Evolutionary conservation across 2,888 invertebrate genomes (phyloP).

Genomic region (Amphipoea lucens): DNA sequence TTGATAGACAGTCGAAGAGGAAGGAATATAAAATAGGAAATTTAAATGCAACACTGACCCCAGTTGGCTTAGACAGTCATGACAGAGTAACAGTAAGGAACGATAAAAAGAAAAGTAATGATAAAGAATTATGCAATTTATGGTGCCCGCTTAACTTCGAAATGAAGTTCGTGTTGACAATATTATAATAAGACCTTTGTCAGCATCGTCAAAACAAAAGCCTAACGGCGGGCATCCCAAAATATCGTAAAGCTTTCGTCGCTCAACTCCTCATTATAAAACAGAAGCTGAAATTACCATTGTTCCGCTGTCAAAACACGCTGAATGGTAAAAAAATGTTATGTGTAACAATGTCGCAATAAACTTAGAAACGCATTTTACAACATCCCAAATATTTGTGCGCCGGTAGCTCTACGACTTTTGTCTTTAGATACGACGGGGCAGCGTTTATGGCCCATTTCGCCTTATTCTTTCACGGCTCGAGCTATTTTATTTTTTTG

Average conservation of each 20-base stretch:
- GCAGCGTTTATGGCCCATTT: conserved; percentile 85
- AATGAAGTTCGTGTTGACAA: conserved; percentile 58
- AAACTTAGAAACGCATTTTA: conserved; percentile 84
- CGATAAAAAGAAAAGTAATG: conserved; percentile 40
- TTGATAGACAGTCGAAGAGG: conserved; percentile 33
- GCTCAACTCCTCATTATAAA: conserved; percentile 77
- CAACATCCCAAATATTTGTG: conserved; percentile 85
- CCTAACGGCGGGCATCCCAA: conserved; percentile 65
- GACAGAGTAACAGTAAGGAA: conserved; percentile 22
- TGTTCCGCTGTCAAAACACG: conserved; percentile 84
- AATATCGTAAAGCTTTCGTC: conserved; percentile 74
- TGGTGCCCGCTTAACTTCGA: conserved; percentile 29
- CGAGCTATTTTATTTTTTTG: conserved; percentile 86
- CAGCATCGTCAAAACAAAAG: conserved; percentile 68
- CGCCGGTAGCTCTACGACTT: conserved; percentile 84
- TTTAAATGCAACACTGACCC: conserved; percentile 36
- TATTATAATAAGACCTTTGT: conserved; percentile 61
- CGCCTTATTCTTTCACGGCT: conserved; percentile 84
- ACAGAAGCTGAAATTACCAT: conserved; percentile 86
- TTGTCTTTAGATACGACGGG: conserved; percentile 81
- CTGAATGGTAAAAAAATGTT: conserved; percentile 80
- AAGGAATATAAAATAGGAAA: conserved; percentile 52
- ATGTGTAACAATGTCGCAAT: conserved; percentile 86
- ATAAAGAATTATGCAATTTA: conserved; percentile 54
- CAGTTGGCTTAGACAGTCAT: conserved; percentile 3